These are phyloP conservation scores for Synodontis membranacea DNA, from an alignment of 2,113 vertebrate genomes.

Conservation along the genomic window DNA sequence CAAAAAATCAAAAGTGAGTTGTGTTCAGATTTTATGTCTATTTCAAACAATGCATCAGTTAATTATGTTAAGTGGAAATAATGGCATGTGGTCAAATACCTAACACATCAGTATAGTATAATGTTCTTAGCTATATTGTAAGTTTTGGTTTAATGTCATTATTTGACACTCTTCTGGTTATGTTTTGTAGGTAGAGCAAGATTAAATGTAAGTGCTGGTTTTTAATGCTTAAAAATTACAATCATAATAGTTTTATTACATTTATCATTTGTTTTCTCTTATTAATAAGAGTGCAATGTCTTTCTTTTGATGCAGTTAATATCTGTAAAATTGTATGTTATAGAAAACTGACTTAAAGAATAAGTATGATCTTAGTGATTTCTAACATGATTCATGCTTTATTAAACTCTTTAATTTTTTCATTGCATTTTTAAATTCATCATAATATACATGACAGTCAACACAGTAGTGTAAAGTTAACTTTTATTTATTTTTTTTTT, in stretches of 20 bases:
- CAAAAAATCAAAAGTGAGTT: background rate
- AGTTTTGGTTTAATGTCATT: background rate
- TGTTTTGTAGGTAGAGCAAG: background rate
- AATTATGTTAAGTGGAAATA: background rate
- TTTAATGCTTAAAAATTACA: background rate
- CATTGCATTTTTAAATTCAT: background rate
- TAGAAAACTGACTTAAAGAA: background rate
- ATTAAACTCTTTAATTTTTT: background rate
- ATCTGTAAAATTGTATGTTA: background rate
- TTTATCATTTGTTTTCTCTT: background rate
- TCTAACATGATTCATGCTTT: background rate
- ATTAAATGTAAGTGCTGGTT: background rate
- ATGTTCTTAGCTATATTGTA: background rate
- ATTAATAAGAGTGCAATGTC: background rate
- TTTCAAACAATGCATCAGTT: background rate
- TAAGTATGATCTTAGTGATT: background rate
- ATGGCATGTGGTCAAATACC: background rate
- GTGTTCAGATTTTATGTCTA: background rate
- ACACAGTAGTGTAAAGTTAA: background rate
- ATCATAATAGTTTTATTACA: background rate
- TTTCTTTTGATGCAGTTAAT: background rate
- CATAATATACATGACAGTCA: background rate
- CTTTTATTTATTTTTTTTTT: background rate
- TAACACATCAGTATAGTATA: background rate
- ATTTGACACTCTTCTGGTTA: background rate